Evolutionary conservation across 2,888 invertebrate species (phyloP).

Genomic region (Polymixis flavicincta): DNA sequence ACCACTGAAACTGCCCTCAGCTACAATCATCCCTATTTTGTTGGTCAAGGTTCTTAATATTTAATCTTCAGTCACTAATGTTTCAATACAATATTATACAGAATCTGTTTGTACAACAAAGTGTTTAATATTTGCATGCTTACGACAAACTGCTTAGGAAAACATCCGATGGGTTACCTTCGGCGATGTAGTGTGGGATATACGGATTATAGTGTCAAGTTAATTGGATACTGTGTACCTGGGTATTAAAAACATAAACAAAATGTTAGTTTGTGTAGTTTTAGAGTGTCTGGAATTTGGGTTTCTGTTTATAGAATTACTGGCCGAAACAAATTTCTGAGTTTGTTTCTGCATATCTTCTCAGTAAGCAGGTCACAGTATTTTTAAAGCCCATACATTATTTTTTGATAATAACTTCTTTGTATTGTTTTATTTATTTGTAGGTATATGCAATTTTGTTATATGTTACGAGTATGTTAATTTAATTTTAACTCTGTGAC

Average conservation of each 20-base stretch:
- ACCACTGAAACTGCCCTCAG: too few species aligned
- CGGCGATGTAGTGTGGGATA: too few species aligned
- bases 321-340: too few species aligned
- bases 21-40: not conserved
- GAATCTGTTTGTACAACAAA: conserved; percentile 30
- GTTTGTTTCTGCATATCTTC: too few species aligned
- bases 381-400: too few species aligned
- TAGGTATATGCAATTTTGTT: too few species aligned
- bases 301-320: not conserved
- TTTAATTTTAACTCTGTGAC: too few species aligned
- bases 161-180: conserved; percentile 38
- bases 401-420: too few species aligned
- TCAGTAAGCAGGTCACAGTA: too few species aligned
- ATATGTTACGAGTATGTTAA: too few species aligned
- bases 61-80: conserved; percentile 10
- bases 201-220: not conserved
- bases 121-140: conserved; percentile 35
- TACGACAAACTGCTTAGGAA: conserved; percentile 2
- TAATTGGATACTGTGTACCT: not conserved
- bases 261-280: conserved; percentile 6
- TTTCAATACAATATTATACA: conserved; percentile 1
- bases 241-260: conserved; percentile 20
- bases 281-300: conserved; percentile 9
- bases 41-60: conserved; percentile 23
- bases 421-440: too few species aligned